These are phyloP conservation scores for Ptiloglossa arizonensis DNA, from an alignment of 1,140 invertebrate species.

Conservation along the genomic window DNA sequence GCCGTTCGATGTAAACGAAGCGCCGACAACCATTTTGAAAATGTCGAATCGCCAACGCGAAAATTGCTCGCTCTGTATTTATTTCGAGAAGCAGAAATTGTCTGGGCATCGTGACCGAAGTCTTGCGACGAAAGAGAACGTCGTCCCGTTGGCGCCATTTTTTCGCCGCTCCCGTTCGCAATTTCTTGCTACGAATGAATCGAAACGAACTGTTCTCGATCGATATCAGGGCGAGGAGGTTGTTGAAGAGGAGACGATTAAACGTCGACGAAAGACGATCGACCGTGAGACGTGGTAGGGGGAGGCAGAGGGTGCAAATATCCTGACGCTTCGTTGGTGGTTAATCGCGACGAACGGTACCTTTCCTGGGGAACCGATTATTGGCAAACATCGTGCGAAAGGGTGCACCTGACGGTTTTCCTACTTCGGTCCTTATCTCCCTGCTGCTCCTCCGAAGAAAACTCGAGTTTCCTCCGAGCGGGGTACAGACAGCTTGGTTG, in stretches of 20 bases:
- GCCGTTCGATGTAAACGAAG: slow-evolving; percentile 14
- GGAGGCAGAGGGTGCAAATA: slow-evolving; percentile 15
- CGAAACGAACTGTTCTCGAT: no score
- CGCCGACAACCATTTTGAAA: not conserved
- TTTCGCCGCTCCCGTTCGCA: no score
- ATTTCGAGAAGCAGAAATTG: no score
- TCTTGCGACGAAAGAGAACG: no score
- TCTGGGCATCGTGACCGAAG: no score
- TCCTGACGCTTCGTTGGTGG: slow-evolving; percentile 29
- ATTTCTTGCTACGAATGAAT: not conserved
- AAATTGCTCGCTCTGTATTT: not conserved
- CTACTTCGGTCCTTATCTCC: slow-evolving; percentile 48
- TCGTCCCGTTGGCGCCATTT: no score
- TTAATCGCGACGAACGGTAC: slow-evolving; percentile 47
- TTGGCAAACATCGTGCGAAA: slow-evolving; percentile 76
- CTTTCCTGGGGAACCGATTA: slow-evolving; percentile 70
- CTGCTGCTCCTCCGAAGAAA: slow-evolving; percentile 27
- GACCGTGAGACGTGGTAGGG: no score
- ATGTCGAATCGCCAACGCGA: not conserved
- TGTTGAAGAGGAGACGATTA: not conserved
- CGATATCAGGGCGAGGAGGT: no score
- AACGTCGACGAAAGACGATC: no score
- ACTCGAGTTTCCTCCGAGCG: slow-evolving; percentile 28
- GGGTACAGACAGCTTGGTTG: not conserved
- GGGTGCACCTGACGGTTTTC: slow-evolving; percentile 76